Evolutionary conservation across 2,113 vertebrate species (phyloP).

Genomic region (Clupea harengus): DNA sequence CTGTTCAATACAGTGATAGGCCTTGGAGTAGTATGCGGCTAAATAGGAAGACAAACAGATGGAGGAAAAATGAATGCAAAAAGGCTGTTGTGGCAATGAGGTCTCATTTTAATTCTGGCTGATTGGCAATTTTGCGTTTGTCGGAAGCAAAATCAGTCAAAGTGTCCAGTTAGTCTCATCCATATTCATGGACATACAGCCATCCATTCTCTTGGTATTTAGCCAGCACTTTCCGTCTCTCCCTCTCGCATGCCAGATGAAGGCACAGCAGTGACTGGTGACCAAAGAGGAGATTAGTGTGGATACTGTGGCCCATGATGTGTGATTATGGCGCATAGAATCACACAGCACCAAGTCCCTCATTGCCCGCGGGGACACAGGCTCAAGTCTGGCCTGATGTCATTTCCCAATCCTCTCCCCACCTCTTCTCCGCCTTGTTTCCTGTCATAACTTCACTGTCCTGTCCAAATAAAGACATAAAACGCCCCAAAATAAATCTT

Average conservation of each 20-base stretch:
- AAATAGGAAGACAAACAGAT: neutral
- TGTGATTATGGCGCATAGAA: slow-evolving; percentile 45
- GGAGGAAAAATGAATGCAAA: slow-evolving; percentile 6
- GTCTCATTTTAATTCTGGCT: slow-evolving; percentile 7
- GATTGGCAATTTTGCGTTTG: neutral
- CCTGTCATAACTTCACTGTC: too few relatives aligned
- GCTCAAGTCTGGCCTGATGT: too few relatives aligned
- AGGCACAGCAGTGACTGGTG: slow-evolving; percentile 35
- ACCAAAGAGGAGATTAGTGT: slow-evolving; percentile 19
- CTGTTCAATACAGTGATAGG: slow-evolving; percentile 1
- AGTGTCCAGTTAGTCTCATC: neutral
- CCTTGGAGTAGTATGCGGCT: neutral
- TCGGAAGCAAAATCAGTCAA: neutral
- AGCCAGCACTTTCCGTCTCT: neutral
- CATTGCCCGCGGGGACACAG: too few relatives aligned
- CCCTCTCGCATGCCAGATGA: slow-evolving; percentile 6
- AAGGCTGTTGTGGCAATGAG: neutral
- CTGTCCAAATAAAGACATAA: too few relatives aligned
- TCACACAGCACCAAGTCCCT: slow-evolving; percentile 41
- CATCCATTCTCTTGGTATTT: slow-evolving; percentile 23
- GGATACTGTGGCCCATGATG: slow-evolving; percentile 52
- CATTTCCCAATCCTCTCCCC: too few relatives aligned
- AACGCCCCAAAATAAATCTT: too few relatives aligned
- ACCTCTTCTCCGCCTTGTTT: too few relatives aligned
- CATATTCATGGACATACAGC: slow-evolving; percentile 8